Evolutionary conservation across 2,113 vertebrate genomes (phyloP).

Genomic region (Apus apus): DNA sequence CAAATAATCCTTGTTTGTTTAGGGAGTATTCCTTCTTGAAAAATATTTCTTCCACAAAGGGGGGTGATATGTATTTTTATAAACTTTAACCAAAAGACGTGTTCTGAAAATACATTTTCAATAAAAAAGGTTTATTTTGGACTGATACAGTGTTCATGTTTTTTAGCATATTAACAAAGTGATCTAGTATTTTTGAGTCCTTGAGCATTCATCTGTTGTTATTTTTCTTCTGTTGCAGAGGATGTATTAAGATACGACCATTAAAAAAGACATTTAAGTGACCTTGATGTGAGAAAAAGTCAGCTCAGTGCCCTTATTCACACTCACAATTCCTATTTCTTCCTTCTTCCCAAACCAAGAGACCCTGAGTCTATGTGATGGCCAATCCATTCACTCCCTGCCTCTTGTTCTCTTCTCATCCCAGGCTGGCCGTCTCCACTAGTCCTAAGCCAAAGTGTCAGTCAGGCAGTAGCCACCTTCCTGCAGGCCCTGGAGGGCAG

Average conservation of each 20-base stretch:
- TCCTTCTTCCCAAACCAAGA: neutral
- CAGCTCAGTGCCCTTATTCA: neutral
- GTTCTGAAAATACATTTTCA: slow-evolving; percentile 51
- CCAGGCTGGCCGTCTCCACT: rapidly evolving
- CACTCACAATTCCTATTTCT: neutral
- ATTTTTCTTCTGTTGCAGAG: neutral
- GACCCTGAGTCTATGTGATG: neutral
- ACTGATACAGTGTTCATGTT: neutral
- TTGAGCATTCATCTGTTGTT: neutral
- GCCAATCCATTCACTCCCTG: neutral
- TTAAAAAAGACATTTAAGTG: neutral
- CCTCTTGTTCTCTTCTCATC: neutral
- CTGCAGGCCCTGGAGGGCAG: neutral
- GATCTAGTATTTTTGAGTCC: slow-evolving; percentile 22
- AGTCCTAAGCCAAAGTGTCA: neutral
- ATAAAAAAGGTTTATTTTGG: slow-evolving; percentile 58
- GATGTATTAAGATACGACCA: neutral
- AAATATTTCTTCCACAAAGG: slow-evolving; percentile 30
- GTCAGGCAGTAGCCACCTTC: neutral
- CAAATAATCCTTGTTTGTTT: slow-evolving; percentile 39
- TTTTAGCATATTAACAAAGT: slow-evolving; percentile 21
- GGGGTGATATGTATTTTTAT: slow-evolving; percentile 35
- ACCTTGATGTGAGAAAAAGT: neutral
- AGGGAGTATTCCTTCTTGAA: slow-evolving; percentile 30
- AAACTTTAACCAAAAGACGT: slow-evolving; percentile 29